A percentile compares a stretch with the other conserved stretches of the same genome.
These are phyloP conservation scores for Timema podura DNA, from an alignment of 2,888 invertebrate genomes.

Conservation along the genomic window DNA sequence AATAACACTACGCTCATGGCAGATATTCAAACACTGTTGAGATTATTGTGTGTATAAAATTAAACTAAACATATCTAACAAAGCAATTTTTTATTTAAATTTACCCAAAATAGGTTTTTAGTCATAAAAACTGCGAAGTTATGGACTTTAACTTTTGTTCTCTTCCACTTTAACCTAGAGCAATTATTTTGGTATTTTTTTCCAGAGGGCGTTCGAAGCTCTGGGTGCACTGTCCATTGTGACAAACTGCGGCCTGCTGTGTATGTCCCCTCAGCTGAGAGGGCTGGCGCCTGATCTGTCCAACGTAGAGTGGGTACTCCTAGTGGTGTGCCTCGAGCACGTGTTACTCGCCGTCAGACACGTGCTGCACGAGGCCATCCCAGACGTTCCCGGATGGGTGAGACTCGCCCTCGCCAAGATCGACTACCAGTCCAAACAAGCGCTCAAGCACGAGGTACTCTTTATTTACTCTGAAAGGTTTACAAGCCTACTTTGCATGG, in stretches of 20 bases:
- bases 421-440: constrained; percentile 59
- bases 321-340: constrained; percentile 67
- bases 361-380: constrained; percentile 61
- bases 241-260: constrained; percentile 70
- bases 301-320: constrained; percentile 51
- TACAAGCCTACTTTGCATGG: no score
- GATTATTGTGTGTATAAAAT: no score
- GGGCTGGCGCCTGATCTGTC: constrained; percentile 42
- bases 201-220: constrained; percentile 60
- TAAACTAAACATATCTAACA: no score
- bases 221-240: constrained; percentile 64
- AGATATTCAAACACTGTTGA: no score
- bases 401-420: constrained; percentile 57
- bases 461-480: no score
- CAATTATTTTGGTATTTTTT: no score
- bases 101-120: no score
- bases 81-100: no score
- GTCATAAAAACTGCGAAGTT: no score
- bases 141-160: no score
- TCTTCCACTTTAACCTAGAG: no score
- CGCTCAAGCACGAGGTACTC: constrained; percentile 53
- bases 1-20: no score
- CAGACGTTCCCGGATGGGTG: constrained; percentile 66
- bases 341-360: constrained; percentile 60
- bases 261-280: constrained; percentile 61